These are phyloP conservation scores for Psephotus haematonotus DNA, from an alignment of 2,113 vertebrate species.

Conservation along the genomic window DNA sequence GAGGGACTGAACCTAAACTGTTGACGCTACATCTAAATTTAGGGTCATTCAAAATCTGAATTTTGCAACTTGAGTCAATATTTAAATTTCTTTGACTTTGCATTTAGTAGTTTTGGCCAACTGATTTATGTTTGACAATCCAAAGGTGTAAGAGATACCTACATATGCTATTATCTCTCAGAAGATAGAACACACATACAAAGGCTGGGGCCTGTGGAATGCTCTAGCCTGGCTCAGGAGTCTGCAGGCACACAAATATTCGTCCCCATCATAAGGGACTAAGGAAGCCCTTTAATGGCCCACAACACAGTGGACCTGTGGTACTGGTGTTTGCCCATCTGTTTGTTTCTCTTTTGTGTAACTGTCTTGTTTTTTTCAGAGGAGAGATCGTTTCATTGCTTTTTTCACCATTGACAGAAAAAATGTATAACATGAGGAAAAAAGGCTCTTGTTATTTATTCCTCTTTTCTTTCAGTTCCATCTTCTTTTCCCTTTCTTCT, in stretches of 20 bases:
- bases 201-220: conserved; percentile 31
- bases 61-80: conserved; percentile 66
- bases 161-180: not conserved
- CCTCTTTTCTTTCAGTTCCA: not conserved
- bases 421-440: not conserved
- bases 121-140: conserved; percentile 59
- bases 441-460: not conserved
- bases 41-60: conserved; percentile 43
- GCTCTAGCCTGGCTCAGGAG: not conserved
- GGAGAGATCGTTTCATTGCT: not conserved
- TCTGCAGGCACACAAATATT: not conserved
- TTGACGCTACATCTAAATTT: conserved; percentile 45
- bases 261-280: rapidly evolving
- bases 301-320: not conserved
- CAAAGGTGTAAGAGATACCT: conserved; percentile 64
- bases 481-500: not conserved
- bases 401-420: not conserved
- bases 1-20: conserved; percentile 45
- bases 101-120: not conserved
- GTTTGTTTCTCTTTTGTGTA: not conserved
- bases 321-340: not conserved
- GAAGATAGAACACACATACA: conserved; percentile 37
- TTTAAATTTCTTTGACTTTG: conserved; percentile 56
- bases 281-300: not conserved
- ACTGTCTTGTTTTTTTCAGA: not conserved